Percentiles rank a stretch among this genome's conserved stretches.
phyloP scores from a whole-genome alignment of 2,113 vertebrate species.

The Apteryx mantelli region DNA sequence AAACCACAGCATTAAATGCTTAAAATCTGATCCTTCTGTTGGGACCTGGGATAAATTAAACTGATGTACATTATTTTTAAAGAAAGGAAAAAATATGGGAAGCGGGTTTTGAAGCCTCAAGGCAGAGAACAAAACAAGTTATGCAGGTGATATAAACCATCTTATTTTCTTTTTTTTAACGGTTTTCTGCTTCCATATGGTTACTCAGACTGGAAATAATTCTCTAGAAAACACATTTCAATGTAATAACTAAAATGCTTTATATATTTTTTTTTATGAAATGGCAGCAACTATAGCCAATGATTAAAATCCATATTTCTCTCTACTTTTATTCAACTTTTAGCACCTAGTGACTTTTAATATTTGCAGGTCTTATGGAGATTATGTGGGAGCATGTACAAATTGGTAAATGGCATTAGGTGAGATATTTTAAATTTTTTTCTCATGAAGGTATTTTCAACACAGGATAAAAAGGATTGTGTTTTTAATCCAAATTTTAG shows the following conservation, averaged over 20 bases:
- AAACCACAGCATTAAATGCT: conserved; percentile 82
- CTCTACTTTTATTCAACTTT: conserved; percentile 2
- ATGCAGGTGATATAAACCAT: conserved; percentile 84
- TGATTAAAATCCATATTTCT: neutral
- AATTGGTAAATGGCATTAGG: neutral
- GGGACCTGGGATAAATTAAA: conserved; percentile 86
- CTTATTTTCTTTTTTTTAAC: conserved; percentile 78
- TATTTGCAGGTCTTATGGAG: neutral
- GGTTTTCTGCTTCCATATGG: conserved; percentile 78
- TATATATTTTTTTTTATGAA: neutral
- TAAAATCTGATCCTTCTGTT: conserved; percentile 83
- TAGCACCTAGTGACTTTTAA: neutral
- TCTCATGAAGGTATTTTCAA: conserved; percentile 39
- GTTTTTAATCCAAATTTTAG: conserved; percentile 21
- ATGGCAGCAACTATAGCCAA: neutral
- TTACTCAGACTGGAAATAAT: conserved; percentile 75
- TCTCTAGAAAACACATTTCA: conserved; percentile 72
- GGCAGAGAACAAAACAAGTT: conserved; percentile 83
- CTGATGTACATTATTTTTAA: conserved; percentile 84
- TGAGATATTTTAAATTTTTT: conserved; percentile 24
- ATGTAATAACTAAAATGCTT: conserved; percentile 64
- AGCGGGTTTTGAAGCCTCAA: conserved; percentile 78
- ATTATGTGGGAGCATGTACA: neutral
- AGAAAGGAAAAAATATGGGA: conserved; percentile 80
- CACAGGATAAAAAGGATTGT: neutral